Base-by-base conservation (phyloP, 2,797 vertebrate genomes). In the Adrianichthys oophorus region DNA sequence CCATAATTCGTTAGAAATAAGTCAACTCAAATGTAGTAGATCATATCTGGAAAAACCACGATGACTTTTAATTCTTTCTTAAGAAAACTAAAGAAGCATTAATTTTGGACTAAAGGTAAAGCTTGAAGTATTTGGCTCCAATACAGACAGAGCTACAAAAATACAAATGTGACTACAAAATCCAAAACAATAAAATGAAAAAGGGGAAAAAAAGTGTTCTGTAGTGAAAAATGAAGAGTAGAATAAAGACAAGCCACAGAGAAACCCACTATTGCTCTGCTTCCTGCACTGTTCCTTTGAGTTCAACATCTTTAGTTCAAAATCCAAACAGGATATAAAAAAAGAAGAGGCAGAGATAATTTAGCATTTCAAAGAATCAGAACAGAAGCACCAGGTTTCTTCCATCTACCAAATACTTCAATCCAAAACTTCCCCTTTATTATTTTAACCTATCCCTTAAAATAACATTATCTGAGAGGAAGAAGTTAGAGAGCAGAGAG, bases 221-320 rank as follows among this genome's bases (percentile, higher is more conserved):
- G 15, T 46, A 29, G 40, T 5, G 17, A 0, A 21, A 62, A 48
- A 17, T 43, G 7, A 41, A 62, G 51, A 16, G 18, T 59, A 65
- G 53, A 17, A 2, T 50, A 60, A 45, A 5, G 7, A 52, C 15
- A 42, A 53, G 59, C 56, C 59, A 70, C 68, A 86, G 69, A 85
- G 72, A 82, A 79, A 87, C 74, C 79, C 72, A 74, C 75, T 26
- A 76, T 68, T 18, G 17, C 59, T 76, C 71, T 67, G 50, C 67
- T 42, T 48, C 21, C 63, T 24, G 68, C 58, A 56, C 7, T 54
- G 40, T 47, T 65, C 10, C 41, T 15, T 18, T 4, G 46, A 54
- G 47, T 45, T 57, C 13, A 65, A 13, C 15, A 10, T 48, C 32
- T 44, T 54, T 17, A 43, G 17, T 68, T 72, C 21, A 61, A 15